Evolutionary conservation across 2,888 invertebrate species (phyloP), one percentile per base, ranked within the genome.

Genomic region (Leptinotarsa juncta): DNA sequence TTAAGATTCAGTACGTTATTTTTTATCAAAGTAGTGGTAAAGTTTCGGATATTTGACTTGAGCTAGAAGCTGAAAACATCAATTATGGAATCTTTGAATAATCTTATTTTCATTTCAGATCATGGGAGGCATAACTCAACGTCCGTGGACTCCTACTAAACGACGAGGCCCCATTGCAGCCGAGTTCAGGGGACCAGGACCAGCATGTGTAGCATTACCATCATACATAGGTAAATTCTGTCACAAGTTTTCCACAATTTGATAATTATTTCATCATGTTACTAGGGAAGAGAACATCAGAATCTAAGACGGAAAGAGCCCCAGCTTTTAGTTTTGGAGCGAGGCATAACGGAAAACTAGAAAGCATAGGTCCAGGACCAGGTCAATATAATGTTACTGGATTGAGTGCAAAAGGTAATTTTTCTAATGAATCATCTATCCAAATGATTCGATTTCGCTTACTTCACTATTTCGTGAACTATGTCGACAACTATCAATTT

Each of bases 311-410:
- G 84, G 91, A 92, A 66, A 91, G 94, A 72, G 94, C 96, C 1
- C 95, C 96, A 5, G 94, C 96, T 0, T 96, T 94, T 85, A 94
- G 94, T 68, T 96, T 96, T 86, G 96, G 96, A 0, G 92, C 93
- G 55, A 89, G 89, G 78, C 86, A 89, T 75, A 91, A 90, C 81
- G 88, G 89, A n/a, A 91, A 90, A 66, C 86, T 89, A 50, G 90
- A 91, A 49, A 93, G 91, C 80, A 89, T 92, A 65, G 96, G 96
- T 49, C 97, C 97, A 2, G 96, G 96, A 23, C 97, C 97, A 18
- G 96, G 96, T n/a, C 93, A 94, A 78, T 97, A 97, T 88, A 95
- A 96, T 86, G 94, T 96, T 66, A 93, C 94, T 79, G 96, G 96
- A 76, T 91, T 96, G 85, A 94, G 94, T 72, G 91, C 94, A 62